Percentiles rank a stretch among this genome's conserved stretches.
Conservation (phyloP, 2,888 invertebrate genomes). For the Cantharis flavilabris region DNA sequence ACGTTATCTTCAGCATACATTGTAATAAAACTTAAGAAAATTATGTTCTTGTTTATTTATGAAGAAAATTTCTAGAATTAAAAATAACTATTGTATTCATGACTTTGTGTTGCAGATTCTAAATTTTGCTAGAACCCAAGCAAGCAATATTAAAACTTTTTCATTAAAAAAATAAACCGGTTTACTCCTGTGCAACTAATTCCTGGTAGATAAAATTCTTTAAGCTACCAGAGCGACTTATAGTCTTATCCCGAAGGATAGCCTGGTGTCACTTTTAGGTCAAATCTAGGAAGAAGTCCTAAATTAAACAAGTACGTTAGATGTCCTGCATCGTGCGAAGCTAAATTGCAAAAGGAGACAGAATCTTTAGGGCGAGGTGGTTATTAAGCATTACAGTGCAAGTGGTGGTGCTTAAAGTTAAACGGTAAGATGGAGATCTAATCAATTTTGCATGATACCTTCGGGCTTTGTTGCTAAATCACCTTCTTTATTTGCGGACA, state of each 20-base stretch:
- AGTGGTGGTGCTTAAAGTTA: conserved; percentile 19
- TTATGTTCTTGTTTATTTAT: no score
- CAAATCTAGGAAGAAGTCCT: not conserved
- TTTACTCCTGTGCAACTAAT: not conserved
- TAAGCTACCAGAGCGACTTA: conserved; percentile 3
- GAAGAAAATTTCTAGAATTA: no score
- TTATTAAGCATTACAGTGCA: conserved; percentile 7
- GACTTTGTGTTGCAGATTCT: not conserved
- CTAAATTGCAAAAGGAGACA: not conserved
- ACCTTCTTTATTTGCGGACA: conserved; percentile 14
- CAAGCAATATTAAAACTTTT: not conserved
- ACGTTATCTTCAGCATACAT: no score
- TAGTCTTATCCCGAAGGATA: conserved; percentile 13
- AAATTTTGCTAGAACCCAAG: not conserved
- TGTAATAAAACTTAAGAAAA: no score
- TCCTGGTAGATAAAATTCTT: conserved; percentile 4
- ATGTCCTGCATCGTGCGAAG: not conserved
- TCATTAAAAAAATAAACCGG: not conserved
- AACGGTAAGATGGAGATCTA: conserved; percentile 18
- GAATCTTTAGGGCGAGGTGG: not conserved
- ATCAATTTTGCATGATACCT: conserved; percentile 22
- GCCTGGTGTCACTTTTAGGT: conserved; percentile 19
- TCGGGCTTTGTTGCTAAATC: conserved; percentile 9
- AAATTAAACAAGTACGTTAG: not conserved
- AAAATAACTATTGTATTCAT: no score